Evolutionary conservation across 2,888 invertebrate species (phyloP), one percentile per base, ranked within the genome.

Genomic region (Agrotis segetum): DNA sequence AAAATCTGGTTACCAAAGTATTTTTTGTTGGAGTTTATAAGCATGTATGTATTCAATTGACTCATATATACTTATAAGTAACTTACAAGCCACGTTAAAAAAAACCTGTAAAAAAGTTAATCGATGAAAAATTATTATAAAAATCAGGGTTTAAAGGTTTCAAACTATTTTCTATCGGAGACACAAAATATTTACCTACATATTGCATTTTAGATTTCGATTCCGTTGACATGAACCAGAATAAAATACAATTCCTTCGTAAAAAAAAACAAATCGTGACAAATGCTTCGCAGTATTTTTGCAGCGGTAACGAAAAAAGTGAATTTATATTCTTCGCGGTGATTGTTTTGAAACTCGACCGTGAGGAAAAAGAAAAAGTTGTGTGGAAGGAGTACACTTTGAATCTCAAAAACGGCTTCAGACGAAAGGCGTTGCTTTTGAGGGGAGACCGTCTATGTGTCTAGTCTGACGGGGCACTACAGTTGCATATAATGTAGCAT

Each of bases 321-420:
- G 63, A 66, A 81, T 81, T 78, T 81, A 71, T 56, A 81, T 79
- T 79, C 72, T 62, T 44, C 19, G 60, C 50, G 29, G 63, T 76
- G 78, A 78, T 81, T 81, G 81, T 79, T 79, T 81, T 71, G 77
- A 79, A 81, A 77, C 67, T 63, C 63, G 52, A 58, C 59, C 52
- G 62, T 53, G 44, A 62, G 71, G n/a, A 64, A 79, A 65, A 67
- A 62, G 61, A 62, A 61, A 77, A 81, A 81, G 64, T 62, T 73
- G 9, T 47, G 52, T 55, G 46, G 46, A 49, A 58, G 16, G 61
- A 79, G 83, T 52, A 80, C 83, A 66, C 83, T 81, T 66, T 74
- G 75, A 66, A 79, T 75, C 80, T 81, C 70, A 53, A 79, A 74
- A 82, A 79, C 49, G 55, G 70, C 80, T 67, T 60, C 61, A 82